phyloP scores from a whole-genome alignment of 2,797 vertebrate species.

The Falco concolor region DNA sequence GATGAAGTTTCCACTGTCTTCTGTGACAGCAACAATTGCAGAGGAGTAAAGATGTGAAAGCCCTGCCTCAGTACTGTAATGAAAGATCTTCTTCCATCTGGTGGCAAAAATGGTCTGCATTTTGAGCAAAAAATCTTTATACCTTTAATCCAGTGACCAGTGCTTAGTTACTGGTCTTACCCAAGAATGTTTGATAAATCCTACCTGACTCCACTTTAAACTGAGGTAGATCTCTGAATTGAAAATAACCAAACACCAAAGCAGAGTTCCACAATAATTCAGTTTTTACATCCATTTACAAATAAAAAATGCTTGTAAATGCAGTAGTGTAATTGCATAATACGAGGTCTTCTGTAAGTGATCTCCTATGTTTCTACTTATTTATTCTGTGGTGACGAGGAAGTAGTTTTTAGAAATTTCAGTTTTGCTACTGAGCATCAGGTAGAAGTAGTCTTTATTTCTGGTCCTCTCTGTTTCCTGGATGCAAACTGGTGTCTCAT shows the following conservation, averaged over 20 bases:
- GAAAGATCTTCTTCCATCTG: neutral
- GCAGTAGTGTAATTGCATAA: neutral
- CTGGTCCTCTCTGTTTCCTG: neutral
- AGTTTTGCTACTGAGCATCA: neutral
- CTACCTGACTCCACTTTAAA: neutral
- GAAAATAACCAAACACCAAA: neutral
- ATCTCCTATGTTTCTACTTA: neutral
- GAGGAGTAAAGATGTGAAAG: neutral
- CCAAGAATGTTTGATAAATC: neutral
- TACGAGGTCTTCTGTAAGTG: neutral
- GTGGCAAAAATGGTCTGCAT: neutral
- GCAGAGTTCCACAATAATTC: neutral
- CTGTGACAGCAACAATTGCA: neutral
- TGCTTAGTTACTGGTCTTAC: neutral
- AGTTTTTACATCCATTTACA: neutral
- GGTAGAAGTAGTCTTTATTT: neutral
- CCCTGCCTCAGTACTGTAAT: neutral
- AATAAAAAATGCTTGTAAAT: neutral
- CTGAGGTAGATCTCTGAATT: neutral
- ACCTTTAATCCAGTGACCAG: neutral
- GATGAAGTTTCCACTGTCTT: neutral
- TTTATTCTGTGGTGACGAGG: neutral
- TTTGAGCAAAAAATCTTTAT: neutral
- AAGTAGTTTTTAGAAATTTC: neutral
- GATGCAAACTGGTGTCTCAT: neutral